phyloP scores from a whole-genome alignment of 2,113 vertebrate species.

The Orthonyx spaldingii region DNA sequence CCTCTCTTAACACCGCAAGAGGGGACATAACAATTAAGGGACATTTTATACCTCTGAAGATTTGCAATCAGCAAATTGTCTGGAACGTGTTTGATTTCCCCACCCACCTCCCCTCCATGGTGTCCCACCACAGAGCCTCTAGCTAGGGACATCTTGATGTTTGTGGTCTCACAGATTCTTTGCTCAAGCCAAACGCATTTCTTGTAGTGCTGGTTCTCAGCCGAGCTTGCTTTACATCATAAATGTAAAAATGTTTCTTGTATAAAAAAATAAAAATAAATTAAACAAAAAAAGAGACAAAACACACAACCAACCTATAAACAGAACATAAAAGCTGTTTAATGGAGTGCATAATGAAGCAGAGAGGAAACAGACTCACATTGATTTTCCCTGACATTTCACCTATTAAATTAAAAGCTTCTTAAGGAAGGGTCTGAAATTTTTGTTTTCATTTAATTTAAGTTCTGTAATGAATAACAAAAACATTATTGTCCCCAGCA shows the following conservation, averaged over 20 bases:
- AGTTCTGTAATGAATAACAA: conserved; percentile 69
- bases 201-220: conserved; percentile 45
- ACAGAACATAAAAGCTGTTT: conserved; percentile 78
- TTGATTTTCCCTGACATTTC: conserved; percentile 73
- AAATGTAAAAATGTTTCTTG: conserved; percentile 57
- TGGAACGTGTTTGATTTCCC: conserved; percentile 12
- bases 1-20: neutral
- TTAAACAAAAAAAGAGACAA: neutral
- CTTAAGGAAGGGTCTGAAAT: conserved; percentile 63
- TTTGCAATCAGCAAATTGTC: conserved; percentile 27
- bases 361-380: conserved; percentile 63
- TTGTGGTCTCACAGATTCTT: conserved; percentile 5
- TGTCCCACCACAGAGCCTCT: neutral
- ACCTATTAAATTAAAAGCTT: conserved; percentile 78
- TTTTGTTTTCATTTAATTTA: conserved; percentile 58
- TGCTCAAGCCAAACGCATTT: neutral
- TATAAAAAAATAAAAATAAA: conserved; percentile 21
- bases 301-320: conserved; percentile 67
- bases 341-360: conserved; percentile 70
- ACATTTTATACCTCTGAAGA: conserved; percentile 49
- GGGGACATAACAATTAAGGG: neutral
- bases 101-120: accelerated
- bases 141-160: conserved; percentile 13
- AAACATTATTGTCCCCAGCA: conserved; percentile 46
- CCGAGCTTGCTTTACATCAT: conserved; percentile 46